Percentiles rank a stretch among this genome's conserved stretches.
Evolutionary conservation across 92 coral and sea anemone genomes (phyloP).

Genomic region (Muricea muricata): DNA sequence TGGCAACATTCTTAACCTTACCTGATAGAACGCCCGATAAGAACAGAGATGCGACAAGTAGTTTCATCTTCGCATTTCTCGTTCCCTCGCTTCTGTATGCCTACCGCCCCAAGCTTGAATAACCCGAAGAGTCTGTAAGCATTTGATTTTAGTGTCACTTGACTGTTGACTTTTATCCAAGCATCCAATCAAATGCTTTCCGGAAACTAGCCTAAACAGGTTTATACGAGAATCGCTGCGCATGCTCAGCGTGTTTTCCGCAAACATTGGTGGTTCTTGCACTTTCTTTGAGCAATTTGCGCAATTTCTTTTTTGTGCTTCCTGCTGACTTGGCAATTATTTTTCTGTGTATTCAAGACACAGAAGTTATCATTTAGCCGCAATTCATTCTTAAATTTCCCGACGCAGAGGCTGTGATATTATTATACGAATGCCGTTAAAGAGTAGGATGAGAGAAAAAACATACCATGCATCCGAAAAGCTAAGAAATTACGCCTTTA

Average conservation of each 20-base stretch:
- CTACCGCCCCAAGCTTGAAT: neutral
- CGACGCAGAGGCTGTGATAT: too few relatives aligned
- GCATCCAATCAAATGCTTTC: neutral
- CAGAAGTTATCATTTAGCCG: neutral
- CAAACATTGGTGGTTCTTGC: neutral
- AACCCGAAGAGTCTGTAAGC: neutral
- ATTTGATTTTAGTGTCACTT: neutral
- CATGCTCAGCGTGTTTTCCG: neutral
- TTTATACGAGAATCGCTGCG: neutral
- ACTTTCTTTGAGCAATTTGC: neutral
- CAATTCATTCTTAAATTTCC: neutral
- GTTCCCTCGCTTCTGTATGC: constrained; percentile 1
- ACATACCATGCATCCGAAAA: too few relatives aligned
- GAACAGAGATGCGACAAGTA: constrained; percentile 80
- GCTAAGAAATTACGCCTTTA: too few relatives aligned
- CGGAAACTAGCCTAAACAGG: constrained; percentile 5
- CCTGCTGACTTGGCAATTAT: neutral
- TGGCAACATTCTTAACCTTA: constrained; percentile 41
- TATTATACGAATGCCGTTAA: neutral
- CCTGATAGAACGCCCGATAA: constrained; percentile 98
- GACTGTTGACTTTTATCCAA: too few relatives aligned
- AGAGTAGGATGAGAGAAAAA: neutral
- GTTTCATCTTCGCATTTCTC: constrained; percentile 31
- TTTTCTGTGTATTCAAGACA: neutral
- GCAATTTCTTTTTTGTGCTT: too few relatives aligned